phyloP scores from a whole-genome alignment of 2,888 invertebrate genomes.

The Gymnosoma rotundatum region DNA sequence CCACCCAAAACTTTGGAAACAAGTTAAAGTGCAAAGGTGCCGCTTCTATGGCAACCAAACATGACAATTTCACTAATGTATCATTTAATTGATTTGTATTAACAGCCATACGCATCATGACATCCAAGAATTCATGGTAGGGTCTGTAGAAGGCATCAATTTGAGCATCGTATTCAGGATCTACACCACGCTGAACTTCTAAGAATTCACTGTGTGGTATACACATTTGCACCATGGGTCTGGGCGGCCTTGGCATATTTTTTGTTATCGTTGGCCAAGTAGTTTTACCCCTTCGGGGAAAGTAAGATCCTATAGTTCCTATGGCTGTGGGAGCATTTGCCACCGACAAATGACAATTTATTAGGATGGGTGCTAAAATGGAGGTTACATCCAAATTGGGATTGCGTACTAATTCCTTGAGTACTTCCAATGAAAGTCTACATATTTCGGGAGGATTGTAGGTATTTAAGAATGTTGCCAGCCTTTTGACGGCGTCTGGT shows the following conservation, averaged over 20 bases:
- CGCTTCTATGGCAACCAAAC: constrained; percentile 95
- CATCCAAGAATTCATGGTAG: constrained; percentile 94
- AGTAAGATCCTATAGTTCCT: constrained; percentile 89
- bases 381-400: constrained; percentile 84
- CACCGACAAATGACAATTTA: constrained; percentile 91
- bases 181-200: constrained; percentile 84
- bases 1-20: constrained; percentile 96
- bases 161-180: constrained; percentile 89
- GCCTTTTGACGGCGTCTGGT: constrained; percentile 92
- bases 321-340: constrained; percentile 87
- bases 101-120: constrained; percentile 92
- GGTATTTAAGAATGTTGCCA: constrained; percentile 93
- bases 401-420: constrained; percentile 81
- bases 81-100: constrained; percentile 94
- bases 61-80: constrained; percentile 92
- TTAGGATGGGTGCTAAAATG: constrained; percentile 91
- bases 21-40: constrained; percentile 93
- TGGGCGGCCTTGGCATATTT: constrained; percentile 87
- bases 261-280: constrained; percentile 84
- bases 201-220: constrained; percentile 88
- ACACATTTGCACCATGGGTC: constrained; percentile 93
- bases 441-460: constrained; percentile 94
- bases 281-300: constrained; percentile 86
- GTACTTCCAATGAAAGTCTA: constrained; percentile 88
- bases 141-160: constrained; percentile 91